Evolutionary conservation across 2,113 vertebrate species (phyloP).

Genomic region (Leucoraja erinaceus): DNA sequence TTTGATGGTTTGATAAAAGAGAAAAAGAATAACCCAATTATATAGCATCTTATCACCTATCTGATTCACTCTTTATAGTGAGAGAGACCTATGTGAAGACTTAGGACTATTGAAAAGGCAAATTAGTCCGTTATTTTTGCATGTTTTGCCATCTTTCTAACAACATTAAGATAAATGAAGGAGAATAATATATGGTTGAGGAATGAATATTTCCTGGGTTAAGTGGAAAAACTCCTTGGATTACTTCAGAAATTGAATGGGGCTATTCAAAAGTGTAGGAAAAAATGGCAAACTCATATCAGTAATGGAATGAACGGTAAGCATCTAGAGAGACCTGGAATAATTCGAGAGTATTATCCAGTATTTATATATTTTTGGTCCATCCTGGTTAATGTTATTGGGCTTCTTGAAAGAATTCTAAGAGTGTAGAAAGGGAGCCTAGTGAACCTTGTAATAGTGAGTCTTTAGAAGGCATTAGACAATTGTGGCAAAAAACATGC

Average conservation of each 20-base stretch:
- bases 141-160: neutral
- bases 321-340: neutral
- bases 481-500: no score
- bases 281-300: neutral
- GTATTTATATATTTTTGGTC: neutral
- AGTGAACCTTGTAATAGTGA: neutral
- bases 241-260: neutral
- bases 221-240: neutral
- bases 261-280: neutral
- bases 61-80: neutral
- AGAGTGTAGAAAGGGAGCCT: neutral
- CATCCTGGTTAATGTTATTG: neutral
- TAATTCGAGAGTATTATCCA: neutral
- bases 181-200: neutral
- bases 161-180: neutral
- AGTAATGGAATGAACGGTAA: neutral
- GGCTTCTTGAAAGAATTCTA: neutral
- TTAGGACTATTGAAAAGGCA: neutral
- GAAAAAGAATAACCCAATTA: neutral
- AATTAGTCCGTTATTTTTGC: neutral
- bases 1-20: neutral
- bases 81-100: neutral
- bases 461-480: neutral
- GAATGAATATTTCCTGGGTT: neutral
- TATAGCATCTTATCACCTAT: neutral